Base-by-base conservation (phyloP, 1,140 invertebrate genomes). In the Diprion similis region DNA sequence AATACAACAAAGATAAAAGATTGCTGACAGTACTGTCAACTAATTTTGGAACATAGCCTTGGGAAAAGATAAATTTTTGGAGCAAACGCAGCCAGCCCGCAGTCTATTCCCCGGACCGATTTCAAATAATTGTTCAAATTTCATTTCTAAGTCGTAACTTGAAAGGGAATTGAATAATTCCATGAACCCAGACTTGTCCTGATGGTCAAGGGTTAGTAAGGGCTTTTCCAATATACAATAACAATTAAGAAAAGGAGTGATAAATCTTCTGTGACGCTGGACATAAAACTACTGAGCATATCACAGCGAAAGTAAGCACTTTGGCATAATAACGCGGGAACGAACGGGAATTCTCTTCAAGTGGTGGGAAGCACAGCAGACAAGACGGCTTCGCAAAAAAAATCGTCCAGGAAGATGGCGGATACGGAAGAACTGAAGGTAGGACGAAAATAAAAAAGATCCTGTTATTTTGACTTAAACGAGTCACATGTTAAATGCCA, bases 401-500 rank as follows among this genome's bases (percentile, higher is more conserved):
- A 81, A 79, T 75, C 77, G 71, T 73, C 75, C 46, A 85, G 78
- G 80, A 88, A 86, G 80, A 87, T 87, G 87, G 84, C 85, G 81
- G 87, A 87, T 75, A 77, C 81, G 68, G 86, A 87, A 68, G 86
- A 87, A 75, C 77, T 88, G 71, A 86, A 88, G 87, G 87, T 86
- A 70, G 79, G 86, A 86, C 87, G 68, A 15, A 6, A 59, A 59
- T 17, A 37, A 37, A 37, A 37, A 3, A 37, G 24, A 37, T 37
- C 11, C 9, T 17, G 9, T 59, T 59, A 15, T 59, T 0, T 59
- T 17, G 51, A 59, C 11, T 59, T 59, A 59, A 37, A 59, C 51
- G 11, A 17, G 11, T 8, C 51, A 59, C 24, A 37, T 17, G 11
- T 59, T 17, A 17, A 59, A 59, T 59, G 11, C 11, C 51, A 6